Evolutionary conservation across 37 sponge, comb jelly and placozoan species (phyloP).

Genomic region (Oscarella lobularis): DNA sequence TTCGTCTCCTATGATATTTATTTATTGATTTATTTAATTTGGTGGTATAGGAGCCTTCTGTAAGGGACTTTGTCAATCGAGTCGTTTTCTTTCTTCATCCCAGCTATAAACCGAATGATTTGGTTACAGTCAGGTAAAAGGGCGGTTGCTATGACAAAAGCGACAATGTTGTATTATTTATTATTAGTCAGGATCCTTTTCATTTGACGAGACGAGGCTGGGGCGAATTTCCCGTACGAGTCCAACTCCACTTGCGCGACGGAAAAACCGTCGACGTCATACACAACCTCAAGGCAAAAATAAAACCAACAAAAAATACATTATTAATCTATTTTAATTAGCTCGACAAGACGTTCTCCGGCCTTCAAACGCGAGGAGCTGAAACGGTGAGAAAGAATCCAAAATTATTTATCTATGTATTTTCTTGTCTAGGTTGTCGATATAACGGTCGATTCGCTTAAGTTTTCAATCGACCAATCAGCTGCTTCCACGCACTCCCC

Average conservation of each 20-base stretch:
- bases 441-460: too few relatives aligned
- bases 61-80: slow-evolving; percentile 39
- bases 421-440: too few relatives aligned
- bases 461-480: too few relatives aligned
- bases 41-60: slow-evolving; percentile 25
- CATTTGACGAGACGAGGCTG: slow-evolving; percentile 72
- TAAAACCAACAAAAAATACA: background rate
- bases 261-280: slow-evolving; percentile 56
- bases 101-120: slow-evolving; percentile 76
- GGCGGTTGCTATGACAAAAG: too few relatives aligned
- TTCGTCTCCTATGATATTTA: background rate
- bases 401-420: too few relatives aligned
- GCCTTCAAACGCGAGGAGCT: slow-evolving; percentile 71
- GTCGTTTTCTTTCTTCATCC: slow-evolving; percentile 80
- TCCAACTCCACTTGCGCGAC: slow-evolving; percentile 54
- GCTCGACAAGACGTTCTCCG: slow-evolving; percentile 63
- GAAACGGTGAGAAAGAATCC: slow-evolving; percentile 64
- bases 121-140: slow-evolving; percentile 18
- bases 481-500: too few relatives aligned
- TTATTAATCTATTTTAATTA: background rate
- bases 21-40: background rate
- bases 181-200: slow-evolving; percentile 43
- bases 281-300: slow-evolving; percentile 35
- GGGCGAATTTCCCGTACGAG: slow-evolving; percentile 84
- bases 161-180: too few relatives aligned